Evolutionary conservation across 2,113 vertebrate genomes (phyloP).

Genomic region (Actinemys pallida): DNA sequence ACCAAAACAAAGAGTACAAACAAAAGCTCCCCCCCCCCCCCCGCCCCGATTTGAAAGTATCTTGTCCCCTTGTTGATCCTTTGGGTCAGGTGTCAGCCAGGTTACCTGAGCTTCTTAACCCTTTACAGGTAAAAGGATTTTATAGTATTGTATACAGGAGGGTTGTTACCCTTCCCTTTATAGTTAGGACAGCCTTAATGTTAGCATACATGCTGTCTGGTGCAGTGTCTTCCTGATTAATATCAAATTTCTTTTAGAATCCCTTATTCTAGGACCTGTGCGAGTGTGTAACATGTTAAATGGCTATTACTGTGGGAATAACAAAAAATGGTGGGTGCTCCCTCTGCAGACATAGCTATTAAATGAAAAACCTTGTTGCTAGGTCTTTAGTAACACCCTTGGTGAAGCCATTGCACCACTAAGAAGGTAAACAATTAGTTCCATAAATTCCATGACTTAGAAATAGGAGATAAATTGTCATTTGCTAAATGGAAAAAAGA

Average conservation of each 20-base stretch:
- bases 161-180: too few species aligned
- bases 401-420: neutral
- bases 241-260: neutral
- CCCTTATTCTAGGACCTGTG: neutral
- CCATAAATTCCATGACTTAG: neutral
- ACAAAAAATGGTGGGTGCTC: neutral
- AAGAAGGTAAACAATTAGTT: neutral
- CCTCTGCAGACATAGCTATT: neutral
- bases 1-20: too few species aligned
- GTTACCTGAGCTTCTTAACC: too few species aligned
- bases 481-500: neutral
- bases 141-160: too few species aligned
- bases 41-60: too few species aligned
- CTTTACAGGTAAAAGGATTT: too few species aligned
- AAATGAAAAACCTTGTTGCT: neutral
- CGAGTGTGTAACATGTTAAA: neutral
- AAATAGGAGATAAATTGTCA: neutral
- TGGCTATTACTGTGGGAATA: too few species aligned
- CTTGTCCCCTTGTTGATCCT: too few species aligned
- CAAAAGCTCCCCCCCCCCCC: too few species aligned
- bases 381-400: neutral
- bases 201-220: neutral
- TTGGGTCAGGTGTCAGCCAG: too few species aligned
- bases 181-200: neutral
- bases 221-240: neutral